Evolutionary conservation across 2,888 invertebrate genomes (phyloP).

Genomic region (Xestoiulus laeticollis): DNA sequence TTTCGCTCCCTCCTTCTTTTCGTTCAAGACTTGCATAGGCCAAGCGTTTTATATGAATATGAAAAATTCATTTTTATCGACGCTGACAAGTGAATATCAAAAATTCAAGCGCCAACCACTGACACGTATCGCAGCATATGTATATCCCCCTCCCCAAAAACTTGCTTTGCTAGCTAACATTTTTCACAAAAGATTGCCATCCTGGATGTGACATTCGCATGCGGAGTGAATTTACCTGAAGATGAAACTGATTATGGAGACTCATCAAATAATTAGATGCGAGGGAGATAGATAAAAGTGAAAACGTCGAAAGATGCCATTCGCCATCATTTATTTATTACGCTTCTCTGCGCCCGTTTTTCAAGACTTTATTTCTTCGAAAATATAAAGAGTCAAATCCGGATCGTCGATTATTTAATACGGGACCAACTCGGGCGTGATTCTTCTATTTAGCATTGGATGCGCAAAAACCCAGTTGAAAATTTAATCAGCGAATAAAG

Average conservation of each 20-base stretch:
- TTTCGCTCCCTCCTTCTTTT: not conserved
- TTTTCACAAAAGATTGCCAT: not conserved
- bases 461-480: not conserved
- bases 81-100: conserved; percentile 37
- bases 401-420: not conserved
- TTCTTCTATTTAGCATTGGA: not conserved
- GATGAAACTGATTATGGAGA: conserved; percentile 18
- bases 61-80: conserved; percentile 37
- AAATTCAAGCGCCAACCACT: conserved; percentile 28
- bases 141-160: not conserved
- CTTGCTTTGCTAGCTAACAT: not conserved
- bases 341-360: not conserved
- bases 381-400: not conserved
- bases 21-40: not conserved
- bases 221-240: conserved; percentile 12
- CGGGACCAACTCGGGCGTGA: not conserved
- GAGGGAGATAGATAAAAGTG: not conserved
- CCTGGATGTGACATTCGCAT: not conserved
- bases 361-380: not conserved
- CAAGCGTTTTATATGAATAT: not conserved
- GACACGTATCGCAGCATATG: conserved; percentile 31
- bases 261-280: conserved; percentile 29
- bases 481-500: not conserved
- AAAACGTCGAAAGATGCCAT: conserved; percentile 6
- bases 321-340: not conserved